Evolutionary conservation across 1,140 invertebrate genomes (phyloP).

Genomic region (Papilio aristodemus): DNA sequence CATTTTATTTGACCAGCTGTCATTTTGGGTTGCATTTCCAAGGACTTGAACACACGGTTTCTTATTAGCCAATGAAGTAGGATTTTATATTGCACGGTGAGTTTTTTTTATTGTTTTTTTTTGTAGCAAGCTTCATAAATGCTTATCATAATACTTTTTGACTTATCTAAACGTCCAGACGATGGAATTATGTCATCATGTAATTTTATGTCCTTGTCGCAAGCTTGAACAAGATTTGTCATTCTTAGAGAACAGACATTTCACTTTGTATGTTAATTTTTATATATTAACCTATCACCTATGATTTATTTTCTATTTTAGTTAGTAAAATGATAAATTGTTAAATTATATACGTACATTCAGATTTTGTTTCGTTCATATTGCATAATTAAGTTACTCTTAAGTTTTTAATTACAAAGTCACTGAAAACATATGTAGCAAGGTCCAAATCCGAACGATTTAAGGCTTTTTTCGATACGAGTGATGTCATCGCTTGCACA

Average conservation of each 20-base stretch:
- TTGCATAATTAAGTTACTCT: background rate
- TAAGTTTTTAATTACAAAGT: too few relatives aligned
- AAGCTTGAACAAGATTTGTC: slow-evolving; percentile 19
- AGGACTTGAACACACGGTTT: slow-evolving; percentile 26
- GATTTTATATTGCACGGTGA: slow-evolving; percentile 33
- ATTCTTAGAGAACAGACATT: background rate
- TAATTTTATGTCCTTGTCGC: slow-evolving; percentile 31
- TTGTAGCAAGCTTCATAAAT: background rate
- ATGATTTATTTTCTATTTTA: background rate
- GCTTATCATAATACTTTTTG: slow-evolving; percentile 1
- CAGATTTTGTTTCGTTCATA: background rate
- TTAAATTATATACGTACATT: background rate
- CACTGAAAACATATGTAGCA: background rate
- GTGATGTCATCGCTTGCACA: slow-evolving; percentile 22
- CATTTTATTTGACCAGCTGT: slow-evolving; percentile 52
- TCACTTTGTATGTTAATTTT: slow-evolving; percentile 9
- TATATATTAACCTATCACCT: background rate
- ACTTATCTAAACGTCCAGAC: slow-evolving; percentile 14
- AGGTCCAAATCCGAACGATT: background rate
- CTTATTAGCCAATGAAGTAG: slow-evolving; percentile 32
- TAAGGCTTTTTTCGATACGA: slow-evolving; percentile 11
- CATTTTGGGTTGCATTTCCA: slow-evolving; percentile 35
- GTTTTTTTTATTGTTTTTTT: slow-evolving; percentile 23
- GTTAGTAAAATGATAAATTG: background rate
- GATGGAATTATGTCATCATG: slow-evolving; percentile 24